Evolutionary conservation across 1,140 invertebrate genomes (phyloP), one percentile per base, ranked within the genome.

Genomic region (Scaptomyza montana): DNA sequence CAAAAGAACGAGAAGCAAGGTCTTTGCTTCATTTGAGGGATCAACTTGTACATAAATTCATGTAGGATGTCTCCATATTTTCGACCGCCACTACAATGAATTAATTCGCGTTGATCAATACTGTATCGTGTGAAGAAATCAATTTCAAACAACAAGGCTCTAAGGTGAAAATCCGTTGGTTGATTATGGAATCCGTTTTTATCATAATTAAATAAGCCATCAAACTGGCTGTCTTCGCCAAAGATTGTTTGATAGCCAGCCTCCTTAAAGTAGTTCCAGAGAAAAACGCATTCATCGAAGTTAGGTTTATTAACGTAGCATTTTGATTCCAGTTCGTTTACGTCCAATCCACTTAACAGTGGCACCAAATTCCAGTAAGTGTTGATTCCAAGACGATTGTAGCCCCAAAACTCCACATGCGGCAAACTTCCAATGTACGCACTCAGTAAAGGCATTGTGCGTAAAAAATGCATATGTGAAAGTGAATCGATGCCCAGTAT

Each of bases 401-500:
- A 97, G 7, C 96, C 96, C 16, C 94, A 77, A 66, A 97, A 93
- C 89, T 95, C 95, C 5, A 95, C 93, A 6, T 94, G 94, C 0
- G 92, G 93, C 21, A 95, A 90, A 1, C 92, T 92, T n/a, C 65
- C 25, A 3, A 97, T 91, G 74, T 94, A 94, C 2, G 91, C 78
- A 3, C 93, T 86, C 1, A 96, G 96, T 77, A 94, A 93, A 0
- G 95, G 95, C 94, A 98, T 95, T 54, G 95, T 95, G 43, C 97
- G 93, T 54, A 95, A 93, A 61, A 97, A 95, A 92, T 98, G 97
- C 68, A 97, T 93, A 25, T 96, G 93, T 0, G 97, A 98, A 0
- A 98, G 93, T 0, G 96, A 95, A 89, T 98, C 97, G 9, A 98
- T 93, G 0, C 97, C 97, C 6, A 98, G 85, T 9, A 98, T 93